phyloP scores from a whole-genome alignment of 2,888 invertebrate species.

The Ecliptopera silaceata region DNA sequence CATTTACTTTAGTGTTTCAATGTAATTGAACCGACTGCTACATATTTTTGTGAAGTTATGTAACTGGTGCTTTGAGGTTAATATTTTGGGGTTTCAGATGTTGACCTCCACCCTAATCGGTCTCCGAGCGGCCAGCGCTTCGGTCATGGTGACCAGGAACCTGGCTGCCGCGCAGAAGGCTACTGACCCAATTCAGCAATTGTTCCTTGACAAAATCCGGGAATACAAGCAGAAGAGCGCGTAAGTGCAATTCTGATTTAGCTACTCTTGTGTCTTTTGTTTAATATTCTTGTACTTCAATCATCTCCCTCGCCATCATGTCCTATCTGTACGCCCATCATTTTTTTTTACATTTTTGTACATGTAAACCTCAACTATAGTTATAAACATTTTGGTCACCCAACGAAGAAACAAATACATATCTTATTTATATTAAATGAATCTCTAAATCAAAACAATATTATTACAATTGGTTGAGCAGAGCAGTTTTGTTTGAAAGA shows the following conservation, averaged over 20 bases:
- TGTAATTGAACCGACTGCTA: neutral
- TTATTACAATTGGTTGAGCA: too few species aligned
- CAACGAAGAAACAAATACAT: too few species aligned
- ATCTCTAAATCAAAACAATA: too few species aligned
- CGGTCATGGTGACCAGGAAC: constrained; percentile 85
- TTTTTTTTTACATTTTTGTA: too few species aligned
- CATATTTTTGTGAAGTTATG: constrained; percentile 51
- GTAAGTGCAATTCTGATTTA: constrained; percentile 81
- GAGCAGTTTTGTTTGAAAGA: too few species aligned
- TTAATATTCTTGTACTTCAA: too few species aligned
- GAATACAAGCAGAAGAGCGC: constrained; percentile 94
- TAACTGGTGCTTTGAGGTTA: constrained; percentile 66
- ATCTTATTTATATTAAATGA: too few species aligned
- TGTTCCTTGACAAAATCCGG: constrained; percentile 95
- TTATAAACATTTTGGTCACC: too few species aligned
- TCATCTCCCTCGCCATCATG: too few species aligned
- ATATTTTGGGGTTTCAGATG: constrained; percentile 76
- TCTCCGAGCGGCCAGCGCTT: constrained; percentile 74
- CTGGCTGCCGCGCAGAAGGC: constrained; percentile 89
- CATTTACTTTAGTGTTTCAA: neutral
- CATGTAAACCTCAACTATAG: too few species aligned
- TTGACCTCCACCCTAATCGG: constrained; percentile 80
- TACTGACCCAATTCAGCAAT: constrained; percentile 95
- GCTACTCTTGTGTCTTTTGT: too few species aligned
- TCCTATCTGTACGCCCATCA: too few species aligned